Evolutionary conservation across 2,888 invertebrate species (phyloP).

Genomic region (Campoletis raptor): DNA sequence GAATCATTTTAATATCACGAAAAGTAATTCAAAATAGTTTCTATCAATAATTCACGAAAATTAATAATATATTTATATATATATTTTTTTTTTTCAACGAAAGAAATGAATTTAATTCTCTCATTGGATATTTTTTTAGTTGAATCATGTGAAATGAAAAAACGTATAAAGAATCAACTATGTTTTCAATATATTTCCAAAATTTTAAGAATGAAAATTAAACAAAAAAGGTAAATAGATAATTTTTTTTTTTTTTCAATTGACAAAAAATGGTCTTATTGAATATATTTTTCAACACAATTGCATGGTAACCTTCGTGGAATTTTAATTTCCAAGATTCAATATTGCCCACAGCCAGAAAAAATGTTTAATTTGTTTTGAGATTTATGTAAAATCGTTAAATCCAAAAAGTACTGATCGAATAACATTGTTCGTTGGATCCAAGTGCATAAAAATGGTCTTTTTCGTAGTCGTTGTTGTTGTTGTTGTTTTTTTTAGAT

Average conservation of each 20-base stretch:
- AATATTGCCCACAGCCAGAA: neutral
- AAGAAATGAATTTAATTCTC: neutral
- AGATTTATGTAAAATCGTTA: neutral
- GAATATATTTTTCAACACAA: neutral
- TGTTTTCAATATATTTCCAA: neutral
- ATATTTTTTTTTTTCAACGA: too few species aligned
- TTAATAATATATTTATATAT: neutral
- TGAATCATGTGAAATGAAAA: neutral
- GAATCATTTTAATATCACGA: neutral
- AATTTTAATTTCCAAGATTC: neutral
- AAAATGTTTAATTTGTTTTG: neutral
- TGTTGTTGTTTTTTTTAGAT: constrained; percentile 5
- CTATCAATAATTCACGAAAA: neutral
- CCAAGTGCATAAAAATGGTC: neutral
- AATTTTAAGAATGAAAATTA: neutral
- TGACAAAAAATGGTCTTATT: neutral
- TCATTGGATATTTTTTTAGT: neutral
- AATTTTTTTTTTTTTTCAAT: neutral
- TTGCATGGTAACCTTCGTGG: neutral
- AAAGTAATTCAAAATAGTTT: neutral
- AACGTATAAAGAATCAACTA: neutral
- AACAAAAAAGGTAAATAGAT: neutral
- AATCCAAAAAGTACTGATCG: neutral
- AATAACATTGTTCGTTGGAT: neutral
- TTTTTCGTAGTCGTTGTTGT: constrained; percentile 1